Evolutionary conservation across 2,113 vertebrate genomes (phyloP).

Genomic region (Lepus europaeus): DNA sequence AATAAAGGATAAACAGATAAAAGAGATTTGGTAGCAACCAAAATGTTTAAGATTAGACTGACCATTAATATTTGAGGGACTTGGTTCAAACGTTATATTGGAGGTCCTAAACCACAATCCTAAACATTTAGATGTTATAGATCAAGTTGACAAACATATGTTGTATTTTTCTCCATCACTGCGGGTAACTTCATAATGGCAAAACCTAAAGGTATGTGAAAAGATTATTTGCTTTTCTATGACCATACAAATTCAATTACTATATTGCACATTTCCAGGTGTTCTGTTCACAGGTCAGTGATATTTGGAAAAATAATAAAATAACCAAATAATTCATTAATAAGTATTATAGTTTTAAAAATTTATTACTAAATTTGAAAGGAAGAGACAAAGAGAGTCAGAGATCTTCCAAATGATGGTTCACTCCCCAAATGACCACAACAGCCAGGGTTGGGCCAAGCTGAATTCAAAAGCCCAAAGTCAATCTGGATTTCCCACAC

Average conservation of each 20-base stretch:
- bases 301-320: background rate
- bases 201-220: background rate
- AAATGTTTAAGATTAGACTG: background rate
- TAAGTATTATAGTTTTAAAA: background rate
- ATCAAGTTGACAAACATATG: background rate
- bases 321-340: background rate
- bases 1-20: background rate
- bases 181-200: background rate
- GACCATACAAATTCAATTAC: background rate
- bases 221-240: background rate
- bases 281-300: background rate
- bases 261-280: background rate
- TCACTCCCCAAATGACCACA: too few species aligned
- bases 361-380: too few species aligned
- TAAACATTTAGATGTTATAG: background rate
- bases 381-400: too few species aligned
- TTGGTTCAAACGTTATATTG: background rate
- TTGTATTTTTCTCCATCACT: background rate
- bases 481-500: too few species aligned
- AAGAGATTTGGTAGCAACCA: background rate
- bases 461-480: too few species aligned
- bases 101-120: too few species aligned
- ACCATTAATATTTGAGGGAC: rapidly evolving
- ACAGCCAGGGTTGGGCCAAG: too few species aligned
- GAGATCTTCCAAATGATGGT: too few species aligned